Percentiles rank a stretch among this genome's conserved stretches.
phyloP scores from a whole-genome alignment of 1,140 invertebrate genomes.

The Coenobita brevimanus region DNA sequence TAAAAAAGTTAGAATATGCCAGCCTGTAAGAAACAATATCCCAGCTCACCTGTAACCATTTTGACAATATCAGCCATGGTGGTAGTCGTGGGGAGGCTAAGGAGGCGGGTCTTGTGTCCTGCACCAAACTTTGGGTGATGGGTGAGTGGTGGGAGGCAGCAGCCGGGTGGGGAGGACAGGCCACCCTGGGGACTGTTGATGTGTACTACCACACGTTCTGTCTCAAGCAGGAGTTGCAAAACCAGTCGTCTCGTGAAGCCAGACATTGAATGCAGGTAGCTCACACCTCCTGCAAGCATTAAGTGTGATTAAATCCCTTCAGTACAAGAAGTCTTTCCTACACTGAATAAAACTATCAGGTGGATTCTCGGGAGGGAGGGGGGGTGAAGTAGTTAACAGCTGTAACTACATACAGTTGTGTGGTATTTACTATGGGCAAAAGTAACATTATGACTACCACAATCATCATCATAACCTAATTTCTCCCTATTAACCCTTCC shows the following conservation, averaged over 20 bases:
- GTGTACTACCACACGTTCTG: slow-evolving; percentile 80
- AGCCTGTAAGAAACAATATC: not conserved
- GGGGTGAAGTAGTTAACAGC: too few relatives aligned
- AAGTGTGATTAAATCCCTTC: too few relatives aligned
- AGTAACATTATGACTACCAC: too few relatives aligned
- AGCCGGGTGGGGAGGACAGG: slow-evolving; percentile 45
- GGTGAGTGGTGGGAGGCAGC: slow-evolving; percentile 54
- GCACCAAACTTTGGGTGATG: slow-evolving; percentile 64
- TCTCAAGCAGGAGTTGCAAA: slow-evolving; percentile 81
- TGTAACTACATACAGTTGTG: too few relatives aligned
- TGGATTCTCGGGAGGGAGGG: too few relatives aligned
- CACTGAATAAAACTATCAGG: too few relatives aligned
- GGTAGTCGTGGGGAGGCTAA: slow-evolving; percentile 83
- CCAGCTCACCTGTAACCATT: slow-evolving; percentile 76
- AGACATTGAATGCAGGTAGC: slow-evolving; percentile 81
- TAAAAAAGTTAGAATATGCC: not conserved
- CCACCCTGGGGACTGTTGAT: slow-evolving; percentile 76
- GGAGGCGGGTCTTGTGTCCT: slow-evolving; percentile 74
- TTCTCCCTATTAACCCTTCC: too few relatives aligned
- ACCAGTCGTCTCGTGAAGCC: slow-evolving; percentile 91
- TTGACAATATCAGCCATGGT: slow-evolving; percentile 79
- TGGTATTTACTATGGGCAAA: too few relatives aligned
- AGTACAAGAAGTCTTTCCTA: too few relatives aligned
- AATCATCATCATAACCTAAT: too few relatives aligned
- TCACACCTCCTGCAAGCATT: slow-evolving; percentile 73